Evolutionary conservation across 2,888 invertebrate species (phyloP).

Genomic region (Congeria kusceri): DNA sequence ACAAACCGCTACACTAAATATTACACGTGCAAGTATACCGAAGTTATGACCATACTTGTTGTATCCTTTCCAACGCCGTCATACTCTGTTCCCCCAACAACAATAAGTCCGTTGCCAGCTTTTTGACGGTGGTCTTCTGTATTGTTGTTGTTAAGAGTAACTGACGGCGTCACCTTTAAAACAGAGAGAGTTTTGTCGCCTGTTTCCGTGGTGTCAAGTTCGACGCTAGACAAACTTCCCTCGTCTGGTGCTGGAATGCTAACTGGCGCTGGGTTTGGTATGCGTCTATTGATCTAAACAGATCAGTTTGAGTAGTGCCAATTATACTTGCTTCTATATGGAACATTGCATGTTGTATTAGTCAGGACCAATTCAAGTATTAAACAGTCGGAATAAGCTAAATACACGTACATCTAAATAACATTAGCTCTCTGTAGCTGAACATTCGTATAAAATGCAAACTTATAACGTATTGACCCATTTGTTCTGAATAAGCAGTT

Average conservation of each 20-base stretch:
- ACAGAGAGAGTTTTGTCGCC: slow-evolving; percentile 12
- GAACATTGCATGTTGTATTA: no score
- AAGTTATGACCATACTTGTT: slow-evolving; percentile 23
- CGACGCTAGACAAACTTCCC: slow-evolving; percentile 39
- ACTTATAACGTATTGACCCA: no score
- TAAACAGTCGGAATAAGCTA: no score
- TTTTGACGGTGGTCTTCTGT: not conserved
- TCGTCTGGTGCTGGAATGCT: slow-evolving; percentile 2
- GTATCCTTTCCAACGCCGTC: slow-evolving; percentile 55
- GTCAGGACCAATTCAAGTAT: no score
- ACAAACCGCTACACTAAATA: no score
- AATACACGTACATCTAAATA: no score
- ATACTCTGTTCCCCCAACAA: slow-evolving; percentile 51
- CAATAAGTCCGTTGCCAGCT: slow-evolving; percentile 25
- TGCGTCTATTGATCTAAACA: no score
- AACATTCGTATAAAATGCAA: no score
- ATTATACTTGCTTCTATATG: no score
- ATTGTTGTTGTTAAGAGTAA: not conserved
- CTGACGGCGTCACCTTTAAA: not conserved
- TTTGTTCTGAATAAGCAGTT: no score
- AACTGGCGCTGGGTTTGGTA: not conserved
- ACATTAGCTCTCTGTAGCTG: no score
- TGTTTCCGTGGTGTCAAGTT: slow-evolving; percentile 21
- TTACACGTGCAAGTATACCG: not conserved
- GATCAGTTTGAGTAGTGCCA: no score